Evolutionary conservation across 1,140 invertebrate species (phyloP).

Genomic region (Drosophila trapezifrons): DNA sequence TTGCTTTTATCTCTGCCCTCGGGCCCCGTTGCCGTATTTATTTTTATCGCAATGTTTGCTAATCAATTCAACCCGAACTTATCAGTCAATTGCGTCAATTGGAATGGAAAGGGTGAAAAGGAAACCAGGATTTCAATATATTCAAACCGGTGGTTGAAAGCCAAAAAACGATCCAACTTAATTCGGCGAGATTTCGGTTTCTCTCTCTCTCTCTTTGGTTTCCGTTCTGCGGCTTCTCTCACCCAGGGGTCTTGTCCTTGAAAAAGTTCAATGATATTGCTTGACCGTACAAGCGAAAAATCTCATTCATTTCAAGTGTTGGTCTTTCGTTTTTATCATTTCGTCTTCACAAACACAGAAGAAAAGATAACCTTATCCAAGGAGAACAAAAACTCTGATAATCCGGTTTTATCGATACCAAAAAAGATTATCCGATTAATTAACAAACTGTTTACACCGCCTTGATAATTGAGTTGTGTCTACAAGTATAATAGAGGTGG

Average conservation of each 20-base stretch:
- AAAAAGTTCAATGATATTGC: conserved; percentile 72
- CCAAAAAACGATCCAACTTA: background rate
- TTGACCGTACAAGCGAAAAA: conserved; percentile 12
- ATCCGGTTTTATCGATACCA: conserved; percentile 11
- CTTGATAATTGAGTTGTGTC: background rate
- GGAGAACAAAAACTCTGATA: conserved; percentile 4
- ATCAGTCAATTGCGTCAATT: conserved; percentile 50
- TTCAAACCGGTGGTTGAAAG: conserved; percentile 8
- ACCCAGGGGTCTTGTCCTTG: conserved; percentile 58
- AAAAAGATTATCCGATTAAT: background rate
- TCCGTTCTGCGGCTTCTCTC: conserved; percentile 19
- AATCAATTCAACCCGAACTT: conserved; percentile 21
- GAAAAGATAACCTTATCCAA: conserved; percentile 5
- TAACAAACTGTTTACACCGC: background rate
- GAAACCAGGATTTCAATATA: background rate
- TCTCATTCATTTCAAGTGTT: conserved; percentile 32
- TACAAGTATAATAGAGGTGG: too few relatives aligned
- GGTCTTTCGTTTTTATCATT: conserved; percentile 40
- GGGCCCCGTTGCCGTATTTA: background rate
- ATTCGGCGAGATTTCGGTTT: conserved; percentile 1
- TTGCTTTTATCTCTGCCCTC: conserved; percentile 17
- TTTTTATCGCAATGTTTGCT: conserved; percentile 28
- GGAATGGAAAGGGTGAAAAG: conserved; percentile 1
- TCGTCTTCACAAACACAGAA: conserved; percentile 40
- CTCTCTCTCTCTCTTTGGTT: conserved; percentile 7